Conservation (phyloP, 2,888 invertebrate genomes). For the Noctuana brunneofusca region DNA sequence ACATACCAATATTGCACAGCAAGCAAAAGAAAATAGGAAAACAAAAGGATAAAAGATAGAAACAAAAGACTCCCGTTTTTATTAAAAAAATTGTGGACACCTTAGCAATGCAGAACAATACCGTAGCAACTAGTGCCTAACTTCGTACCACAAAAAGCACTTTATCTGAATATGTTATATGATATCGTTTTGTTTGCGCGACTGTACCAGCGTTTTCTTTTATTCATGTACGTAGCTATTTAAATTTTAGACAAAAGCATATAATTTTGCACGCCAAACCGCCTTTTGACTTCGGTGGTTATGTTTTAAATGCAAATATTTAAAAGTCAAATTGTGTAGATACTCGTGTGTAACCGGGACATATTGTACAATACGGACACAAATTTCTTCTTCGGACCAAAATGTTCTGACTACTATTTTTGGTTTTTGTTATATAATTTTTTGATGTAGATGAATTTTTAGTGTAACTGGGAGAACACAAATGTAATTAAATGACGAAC, state of each 20-base stretch:
- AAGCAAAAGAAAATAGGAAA: no score
- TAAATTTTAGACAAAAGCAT: conserved; percentile 14
- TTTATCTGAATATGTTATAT: conserved; percentile 11
- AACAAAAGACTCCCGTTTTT: background rate
- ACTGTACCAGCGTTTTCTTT: background rate
- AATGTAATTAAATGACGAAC: no score
- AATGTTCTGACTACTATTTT: background rate
- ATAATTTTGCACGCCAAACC: background rate
- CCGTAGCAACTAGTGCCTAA: background rate
- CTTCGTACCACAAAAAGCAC: conserved; percentile 4
- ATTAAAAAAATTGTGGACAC: background rate
- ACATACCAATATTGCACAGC: no score
- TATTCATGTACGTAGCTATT: conserved; percentile 12
- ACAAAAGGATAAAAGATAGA: no score
- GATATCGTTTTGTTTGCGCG: conserved; percentile 11
- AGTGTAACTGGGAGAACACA: no score
- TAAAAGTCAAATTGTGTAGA: conserved; percentile 15
- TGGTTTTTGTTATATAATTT: background rate
- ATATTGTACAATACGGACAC: background rate
- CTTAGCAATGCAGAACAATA: conserved; percentile 5
- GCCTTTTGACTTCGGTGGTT: conserved; percentile 9
- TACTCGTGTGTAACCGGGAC: background rate
- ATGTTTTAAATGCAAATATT: conserved; percentile 15
- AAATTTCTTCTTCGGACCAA: background rate
- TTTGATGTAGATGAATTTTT: no score